Conservation (phyloP, 2,888 invertebrate species). For the Pristionchus entomophagus region DNA sequence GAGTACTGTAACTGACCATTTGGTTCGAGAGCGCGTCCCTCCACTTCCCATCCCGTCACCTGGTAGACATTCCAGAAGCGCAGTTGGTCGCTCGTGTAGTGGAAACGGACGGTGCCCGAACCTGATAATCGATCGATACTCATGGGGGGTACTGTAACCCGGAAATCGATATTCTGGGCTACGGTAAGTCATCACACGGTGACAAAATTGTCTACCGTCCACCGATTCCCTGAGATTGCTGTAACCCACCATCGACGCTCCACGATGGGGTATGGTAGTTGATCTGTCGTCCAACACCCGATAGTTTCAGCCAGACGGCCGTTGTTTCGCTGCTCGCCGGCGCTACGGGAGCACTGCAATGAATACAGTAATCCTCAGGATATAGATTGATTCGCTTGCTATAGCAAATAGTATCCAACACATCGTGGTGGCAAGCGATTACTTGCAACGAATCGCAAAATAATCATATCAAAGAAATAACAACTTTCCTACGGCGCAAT, state of each 20-base stretch:
- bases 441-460: too few relatives aligned
- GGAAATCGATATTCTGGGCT: too few relatives aligned
- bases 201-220: background rate
- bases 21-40: background rate
- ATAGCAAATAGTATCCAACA: too few relatives aligned
- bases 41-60: constrained; percentile 52
- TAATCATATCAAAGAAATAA: too few relatives aligned
- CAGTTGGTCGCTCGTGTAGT: constrained; percentile 76
- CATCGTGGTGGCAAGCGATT: too few relatives aligned
- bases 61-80: constrained; percentile 77
- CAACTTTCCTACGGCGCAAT: too few relatives aligned
- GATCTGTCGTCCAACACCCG: constrained; percentile 47
- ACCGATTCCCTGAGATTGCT: background rate
- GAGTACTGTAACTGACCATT: constrained; percentile 12
- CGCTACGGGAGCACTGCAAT: too few relatives aligned
- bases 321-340: too few relatives aligned
- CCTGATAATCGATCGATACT: background rate
- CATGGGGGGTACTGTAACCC: background rate
- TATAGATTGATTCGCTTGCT: too few relatives aligned
- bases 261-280: constrained; percentile 77
- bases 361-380: too few relatives aligned
- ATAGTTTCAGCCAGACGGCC: too few relatives aligned
- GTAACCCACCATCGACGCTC: constrained; percentile 70
- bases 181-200: too few relatives aligned
- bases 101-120: constrained; percentile 52